Evolutionary conservation across 1,140 invertebrate genomes (phyloP), one percentile per base, ranked within the genome.

Genomic region (Drosophila ercepeae): DNA sequence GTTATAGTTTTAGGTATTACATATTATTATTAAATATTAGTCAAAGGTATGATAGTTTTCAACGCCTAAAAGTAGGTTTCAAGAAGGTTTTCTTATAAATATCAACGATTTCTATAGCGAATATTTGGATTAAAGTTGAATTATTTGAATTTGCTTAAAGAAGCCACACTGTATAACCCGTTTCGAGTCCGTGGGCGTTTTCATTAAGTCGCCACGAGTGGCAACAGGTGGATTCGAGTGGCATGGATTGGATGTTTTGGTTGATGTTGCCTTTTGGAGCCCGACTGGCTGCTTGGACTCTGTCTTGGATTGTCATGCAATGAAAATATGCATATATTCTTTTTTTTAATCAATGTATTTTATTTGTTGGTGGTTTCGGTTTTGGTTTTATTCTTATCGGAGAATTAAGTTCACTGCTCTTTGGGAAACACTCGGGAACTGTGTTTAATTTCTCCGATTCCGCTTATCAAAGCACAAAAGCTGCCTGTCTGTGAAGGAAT

Each of bases 141-240:
- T n/a, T n/a, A n/a, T n/a, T n/a, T n/a, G 11, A 3, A 13, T 36
- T 14, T 36, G 16, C 11, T 16, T 14, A n/a, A 13, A 18, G 41
- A 61, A 23, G 27, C 9, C 14, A 9, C 54, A 71, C 67, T 59
- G 68, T 70, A 59, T 21, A 73, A 73, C 69, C 36, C 34, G 57
- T 73, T 73, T 73, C n/a, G 16, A 14, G 49, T 44, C 64, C 64
- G 64, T 73, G 57, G 69, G 69, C 69, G 69, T 74, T 57, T 63
- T 53, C 50, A 63, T 73, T 73, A 73, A 73, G 68, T 61, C 25
- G 57, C 36, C 54, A 61, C 57, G 25, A 73, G 68, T 73, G 49
- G 57, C 69, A 73, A 73, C 69, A 73, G 69, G 69, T 73, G 69
- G 69, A 72, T 44, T 53, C 34, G 23, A 73, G 49, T 73, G 67